These are phyloP conservation scores for Anseranas semipalmata DNA, from an alignment of 2,113 vertebrate species.

Conservation along the genomic window DNA sequence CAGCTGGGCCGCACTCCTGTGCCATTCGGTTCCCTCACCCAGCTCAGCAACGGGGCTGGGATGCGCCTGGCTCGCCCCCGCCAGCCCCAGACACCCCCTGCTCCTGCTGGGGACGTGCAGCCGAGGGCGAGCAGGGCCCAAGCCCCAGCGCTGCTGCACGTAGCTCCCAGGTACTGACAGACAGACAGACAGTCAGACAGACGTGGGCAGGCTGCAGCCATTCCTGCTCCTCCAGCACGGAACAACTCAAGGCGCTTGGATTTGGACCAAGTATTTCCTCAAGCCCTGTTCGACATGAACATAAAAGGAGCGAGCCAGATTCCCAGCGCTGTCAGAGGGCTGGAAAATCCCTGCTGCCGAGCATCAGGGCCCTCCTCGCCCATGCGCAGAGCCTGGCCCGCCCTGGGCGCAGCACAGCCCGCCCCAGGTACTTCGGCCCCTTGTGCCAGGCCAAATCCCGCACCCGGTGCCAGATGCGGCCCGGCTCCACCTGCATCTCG, in stretches of 20 bases:
- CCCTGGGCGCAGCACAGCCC: background rate
- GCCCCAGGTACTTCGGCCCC: background rate
- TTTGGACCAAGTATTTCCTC: conserved; percentile 51
- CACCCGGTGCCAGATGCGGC: fast-evolving
- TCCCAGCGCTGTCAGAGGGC: conserved; percentile 22
- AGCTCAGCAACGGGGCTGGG: background rate
- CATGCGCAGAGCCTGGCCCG: fast-evolving
- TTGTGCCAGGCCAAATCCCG: background rate
- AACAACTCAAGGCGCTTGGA: conserved; percentile 52
- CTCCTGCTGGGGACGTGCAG: background rate
- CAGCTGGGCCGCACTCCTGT: background rate
- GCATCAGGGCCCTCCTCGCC: background rate
- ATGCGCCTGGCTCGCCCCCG: background rate
- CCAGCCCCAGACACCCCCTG: background rate
- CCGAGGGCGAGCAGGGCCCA: fast-evolving
- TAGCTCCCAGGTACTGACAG: conserved; percentile 28
- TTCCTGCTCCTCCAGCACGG: conserved; percentile 49
- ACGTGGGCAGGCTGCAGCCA: conserved; percentile 25
- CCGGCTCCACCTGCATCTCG: background rate
- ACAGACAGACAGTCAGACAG: background rate
- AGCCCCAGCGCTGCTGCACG: fast-evolving
- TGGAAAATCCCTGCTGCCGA: conserved; percentile 26
- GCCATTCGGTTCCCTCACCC: background rate
- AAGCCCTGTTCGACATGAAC: conserved; percentile 64
- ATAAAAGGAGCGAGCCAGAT: conserved; percentile 69